phyloP scores from a whole-genome alignment of 1,140 invertebrate species.

The Aphaenogaster ashmeadi region DNA sequence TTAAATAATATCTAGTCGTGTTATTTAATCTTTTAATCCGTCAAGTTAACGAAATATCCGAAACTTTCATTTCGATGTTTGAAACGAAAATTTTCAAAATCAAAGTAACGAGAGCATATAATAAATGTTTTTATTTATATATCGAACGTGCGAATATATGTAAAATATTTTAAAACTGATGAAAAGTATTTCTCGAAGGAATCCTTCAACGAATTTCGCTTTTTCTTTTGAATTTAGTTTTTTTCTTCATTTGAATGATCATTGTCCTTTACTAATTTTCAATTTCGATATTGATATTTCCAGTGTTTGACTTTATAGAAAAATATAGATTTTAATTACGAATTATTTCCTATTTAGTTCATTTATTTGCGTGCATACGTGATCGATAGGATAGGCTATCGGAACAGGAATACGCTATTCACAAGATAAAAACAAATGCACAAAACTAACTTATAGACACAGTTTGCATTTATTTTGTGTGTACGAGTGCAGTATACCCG shows the following conservation, averaged over 20 bases:
- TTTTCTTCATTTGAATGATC: not conserved
- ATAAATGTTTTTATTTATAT: not conserved
- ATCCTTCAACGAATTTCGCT: not conserved
- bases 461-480: conserved; percentile 80
- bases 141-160: not conserved
- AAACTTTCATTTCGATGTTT: no score
- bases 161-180: not conserved
- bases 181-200: not conserved
- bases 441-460: conserved; percentile 70
- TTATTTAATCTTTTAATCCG: not conserved
- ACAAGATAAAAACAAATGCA: conserved; percentile 36
- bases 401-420: not conserved
- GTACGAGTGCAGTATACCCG: conserved; percentile 70
- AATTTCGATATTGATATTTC: not conserved
- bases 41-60: not conserved
- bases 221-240: not conserved
- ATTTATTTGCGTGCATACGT: not conserved
- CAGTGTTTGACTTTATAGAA: not conserved
- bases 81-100: not conserved
- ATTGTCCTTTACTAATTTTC: not conserved
- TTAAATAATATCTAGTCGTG: not conserved
- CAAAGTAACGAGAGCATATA: not conserved
- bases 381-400: not conserved
- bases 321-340: not conserved
- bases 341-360: not conserved